phyloP scores from a whole-genome alignment of 2,113 vertebrate species.

The Sander vitreus region DNA sequence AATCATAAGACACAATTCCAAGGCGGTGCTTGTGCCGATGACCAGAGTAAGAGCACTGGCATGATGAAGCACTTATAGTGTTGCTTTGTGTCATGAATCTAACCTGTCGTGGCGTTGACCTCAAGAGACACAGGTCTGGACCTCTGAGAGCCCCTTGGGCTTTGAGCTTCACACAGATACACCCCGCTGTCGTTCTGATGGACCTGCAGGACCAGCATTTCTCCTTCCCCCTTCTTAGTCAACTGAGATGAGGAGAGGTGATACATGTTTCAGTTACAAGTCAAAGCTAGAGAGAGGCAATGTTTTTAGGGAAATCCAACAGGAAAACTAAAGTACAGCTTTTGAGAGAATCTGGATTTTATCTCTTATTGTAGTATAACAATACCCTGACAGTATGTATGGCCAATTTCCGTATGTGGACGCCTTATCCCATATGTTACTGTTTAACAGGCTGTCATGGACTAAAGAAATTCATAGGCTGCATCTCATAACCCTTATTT shows the following conservation, averaged over 20 bases:
- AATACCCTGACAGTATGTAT: too few species aligned
- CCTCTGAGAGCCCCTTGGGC: neutral
- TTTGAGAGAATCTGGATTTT: too few species aligned
- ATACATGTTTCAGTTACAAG: neutral
- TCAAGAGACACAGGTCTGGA: slow-evolving; percentile 34
- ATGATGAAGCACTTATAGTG: neutral
- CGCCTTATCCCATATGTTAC: too few species aligned
- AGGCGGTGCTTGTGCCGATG: too few species aligned
- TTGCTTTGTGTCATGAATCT: neutral
- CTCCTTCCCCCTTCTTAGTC: neutral
- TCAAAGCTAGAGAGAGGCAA: neutral
- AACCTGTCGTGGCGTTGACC: neutral
- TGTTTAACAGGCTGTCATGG: too few species aligned
- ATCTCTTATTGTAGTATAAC: neutral
- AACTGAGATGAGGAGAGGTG: slow-evolving; percentile 2
- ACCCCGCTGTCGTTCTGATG: neutral
- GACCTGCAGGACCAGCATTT: neutral
- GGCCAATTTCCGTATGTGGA: too few species aligned
- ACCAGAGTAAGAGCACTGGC: neutral
- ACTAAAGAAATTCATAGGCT: too few species aligned
- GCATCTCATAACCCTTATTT: too few species aligned
- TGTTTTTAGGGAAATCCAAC: neutral
- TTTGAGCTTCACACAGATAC: slow-evolving; percentile 56
- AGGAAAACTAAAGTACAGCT: neutral
- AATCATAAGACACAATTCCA: neutral